A percentile compares a stretch with the other conserved stretches of the same genome.
Conservation (phyloP, 1,140 invertebrate species). For the Brachionus paranguensis region DNA sequence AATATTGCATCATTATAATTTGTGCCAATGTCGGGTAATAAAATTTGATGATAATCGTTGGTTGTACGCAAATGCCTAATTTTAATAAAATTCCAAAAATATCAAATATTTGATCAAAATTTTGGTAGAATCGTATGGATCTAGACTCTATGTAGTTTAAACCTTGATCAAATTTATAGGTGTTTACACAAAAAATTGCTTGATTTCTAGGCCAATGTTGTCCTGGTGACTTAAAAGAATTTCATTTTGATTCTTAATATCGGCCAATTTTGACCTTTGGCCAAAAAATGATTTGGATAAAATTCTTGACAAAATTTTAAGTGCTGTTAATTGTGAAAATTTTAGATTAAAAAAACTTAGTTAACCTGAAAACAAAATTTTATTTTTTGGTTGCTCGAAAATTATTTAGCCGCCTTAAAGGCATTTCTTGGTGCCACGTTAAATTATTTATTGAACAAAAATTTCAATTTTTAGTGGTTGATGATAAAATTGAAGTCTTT, state of each 20-base stretch:
- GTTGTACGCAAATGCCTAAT: not conserved
- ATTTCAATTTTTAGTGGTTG: no score
- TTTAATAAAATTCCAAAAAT: not conserved
- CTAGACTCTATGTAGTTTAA: not conserved
- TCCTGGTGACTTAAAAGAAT: not conserved
- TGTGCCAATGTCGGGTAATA: not conserved
- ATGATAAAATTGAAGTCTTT: no score
- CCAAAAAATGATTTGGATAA: no score
- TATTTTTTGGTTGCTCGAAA: not conserved
- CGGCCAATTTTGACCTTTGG: not conserved
- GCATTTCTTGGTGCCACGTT: not conserved
- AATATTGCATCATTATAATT: constrained; percentile 2
- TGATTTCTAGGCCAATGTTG: not conserved
- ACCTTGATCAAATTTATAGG: not conserved
- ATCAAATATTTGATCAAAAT: not conserved
- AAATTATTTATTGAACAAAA: not conserved
- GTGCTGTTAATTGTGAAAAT: not conserved
- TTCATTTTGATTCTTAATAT: not conserved
- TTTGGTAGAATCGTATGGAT: not conserved
- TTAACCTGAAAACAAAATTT: not conserved
- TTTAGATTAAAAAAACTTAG: not conserved
- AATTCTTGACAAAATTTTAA: no score
- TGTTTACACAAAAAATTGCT: not conserved
- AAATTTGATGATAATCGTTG: not conserved
- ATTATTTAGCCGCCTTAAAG: not conserved